phyloP scores from a whole-genome alignment of 2,797 vertebrate species.

The Macrochelys suwanniensis region DNA sequence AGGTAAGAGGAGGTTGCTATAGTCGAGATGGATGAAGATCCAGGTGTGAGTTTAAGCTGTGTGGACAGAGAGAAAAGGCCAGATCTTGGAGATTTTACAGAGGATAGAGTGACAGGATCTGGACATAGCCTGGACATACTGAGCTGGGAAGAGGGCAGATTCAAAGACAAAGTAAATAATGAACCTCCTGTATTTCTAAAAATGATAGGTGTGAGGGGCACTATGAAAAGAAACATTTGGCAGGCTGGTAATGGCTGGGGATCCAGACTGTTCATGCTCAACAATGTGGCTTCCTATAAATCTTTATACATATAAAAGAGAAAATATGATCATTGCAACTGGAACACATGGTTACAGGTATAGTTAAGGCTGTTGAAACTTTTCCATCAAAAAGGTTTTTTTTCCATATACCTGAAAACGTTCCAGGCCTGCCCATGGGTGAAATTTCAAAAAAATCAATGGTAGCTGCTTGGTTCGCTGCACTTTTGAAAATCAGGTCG shows the following conservation, averaged over 20 bases:
- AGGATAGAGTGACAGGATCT: neutral
- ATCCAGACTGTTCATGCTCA: neutral
- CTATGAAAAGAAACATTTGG: neutral
- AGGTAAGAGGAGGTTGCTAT: neutral
- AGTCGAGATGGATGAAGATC: neutral
- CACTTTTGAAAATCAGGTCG: conserved; percentile 64
- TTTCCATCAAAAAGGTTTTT: conserved; percentile 37
- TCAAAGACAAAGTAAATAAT: neutral
- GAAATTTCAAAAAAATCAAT: conserved; percentile 39
- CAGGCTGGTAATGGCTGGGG: neutral
- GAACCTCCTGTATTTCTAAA: accelerated
- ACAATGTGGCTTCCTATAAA: neutral
- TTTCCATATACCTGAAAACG: conserved; percentile 60
- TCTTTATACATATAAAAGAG: neutral
- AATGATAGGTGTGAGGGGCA: neutral
- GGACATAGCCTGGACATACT: neutral
- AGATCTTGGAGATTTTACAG: neutral
- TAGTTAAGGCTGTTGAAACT: neutral
- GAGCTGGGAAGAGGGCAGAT: neutral
- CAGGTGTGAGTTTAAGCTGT: neutral
- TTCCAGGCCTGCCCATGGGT: conserved; percentile 64
- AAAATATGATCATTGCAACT: neutral
- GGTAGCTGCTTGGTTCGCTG: conserved; percentile 44
- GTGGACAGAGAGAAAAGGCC: neutral
- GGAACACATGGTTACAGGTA: neutral